phyloP scores from a whole-genome alignment of 2,113 vertebrate species.

The Hyla sarda region DNA sequence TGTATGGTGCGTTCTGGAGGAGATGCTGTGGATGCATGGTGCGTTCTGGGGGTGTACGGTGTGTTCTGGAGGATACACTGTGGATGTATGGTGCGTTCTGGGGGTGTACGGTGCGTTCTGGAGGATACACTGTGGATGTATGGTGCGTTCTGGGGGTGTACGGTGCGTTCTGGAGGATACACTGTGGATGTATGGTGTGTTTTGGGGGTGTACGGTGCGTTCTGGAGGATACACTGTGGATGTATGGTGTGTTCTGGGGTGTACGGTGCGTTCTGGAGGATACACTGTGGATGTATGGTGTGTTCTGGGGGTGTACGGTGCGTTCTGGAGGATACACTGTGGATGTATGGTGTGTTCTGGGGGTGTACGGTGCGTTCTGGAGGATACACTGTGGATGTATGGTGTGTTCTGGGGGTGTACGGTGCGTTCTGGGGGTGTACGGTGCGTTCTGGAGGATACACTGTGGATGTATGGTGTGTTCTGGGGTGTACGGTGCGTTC shows the following conservation, averaged over 20 bases:
- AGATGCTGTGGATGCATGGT: no score
- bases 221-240: no score
- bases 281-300: no score
- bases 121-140: no score
- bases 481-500: slow-evolving; percentile 79
- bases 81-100: no score
- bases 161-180: slow-evolving; percentile 75
- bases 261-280: slow-evolving; percentile 78
- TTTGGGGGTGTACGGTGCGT: slow-evolving; percentile 83
- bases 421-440: slow-evolving; percentile 80
- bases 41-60: slow-evolving; percentile 88
- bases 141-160: slow-evolving; percentile 80
- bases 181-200: no score
- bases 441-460: slow-evolving; percentile 75
- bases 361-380: slow-evolving; percentile 80
- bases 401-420: slow-evolving; percentile 71
- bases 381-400: slow-evolving; percentile 73
- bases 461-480: no score
- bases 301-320: slow-evolving; percentile 87
- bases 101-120: slow-evolving; percentile 81
- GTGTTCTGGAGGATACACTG: slow-evolving; percentile 60
- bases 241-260: slow-evolving; percentile 61
- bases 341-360: slow-evolving; percentile 70
- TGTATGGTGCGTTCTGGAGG: slow-evolving; percentile 79
- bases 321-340: slow-evolving; percentile 58